These are phyloP conservation scores for Caenorhabditis sp. DNA, from an alignment of 2,888 invertebrate genomes.

Conservation along the genomic window DNA sequence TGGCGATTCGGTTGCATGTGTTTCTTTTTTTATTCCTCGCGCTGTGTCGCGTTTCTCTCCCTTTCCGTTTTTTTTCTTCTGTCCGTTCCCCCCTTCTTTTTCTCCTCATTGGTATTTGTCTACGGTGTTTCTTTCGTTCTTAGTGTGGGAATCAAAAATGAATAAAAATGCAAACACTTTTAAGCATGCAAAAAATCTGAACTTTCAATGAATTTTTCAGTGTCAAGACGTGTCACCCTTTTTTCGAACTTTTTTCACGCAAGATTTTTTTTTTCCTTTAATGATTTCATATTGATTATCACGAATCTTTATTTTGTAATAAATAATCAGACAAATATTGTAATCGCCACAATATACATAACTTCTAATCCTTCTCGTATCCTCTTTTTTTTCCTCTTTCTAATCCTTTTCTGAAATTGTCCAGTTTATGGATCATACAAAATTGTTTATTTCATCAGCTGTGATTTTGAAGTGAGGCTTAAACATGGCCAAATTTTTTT, in stretches of 20 bases:
- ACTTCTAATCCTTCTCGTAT: no score
- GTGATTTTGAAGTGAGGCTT: no score
- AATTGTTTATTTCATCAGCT: no score
- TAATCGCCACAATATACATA: no score
- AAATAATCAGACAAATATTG: no score
- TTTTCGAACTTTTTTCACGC: no score
- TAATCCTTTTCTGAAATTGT: no score
- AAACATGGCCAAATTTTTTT: no score
- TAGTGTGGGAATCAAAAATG: background rate
- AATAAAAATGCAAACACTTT: background rate
- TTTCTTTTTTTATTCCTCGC: background rate
- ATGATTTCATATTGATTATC: background rate
- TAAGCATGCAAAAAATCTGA: background rate
- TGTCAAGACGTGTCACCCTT: background rate
- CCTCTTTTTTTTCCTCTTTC: no score
- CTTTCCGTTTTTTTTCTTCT: background rate
- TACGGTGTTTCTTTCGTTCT: background rate
- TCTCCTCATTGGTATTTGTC: background rate
- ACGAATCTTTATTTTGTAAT: no score
- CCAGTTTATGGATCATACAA: no score
- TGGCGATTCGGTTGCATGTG: background rate
- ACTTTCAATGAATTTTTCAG: background rate
- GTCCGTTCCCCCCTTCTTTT: background rate
- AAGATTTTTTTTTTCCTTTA: background rate
- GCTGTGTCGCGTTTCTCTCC: background rate